These are phyloP conservation scores for Drosophila teissieri DNA, from an alignment of 1,140 invertebrate genomes.

Conservation along the genomic window DNA sequence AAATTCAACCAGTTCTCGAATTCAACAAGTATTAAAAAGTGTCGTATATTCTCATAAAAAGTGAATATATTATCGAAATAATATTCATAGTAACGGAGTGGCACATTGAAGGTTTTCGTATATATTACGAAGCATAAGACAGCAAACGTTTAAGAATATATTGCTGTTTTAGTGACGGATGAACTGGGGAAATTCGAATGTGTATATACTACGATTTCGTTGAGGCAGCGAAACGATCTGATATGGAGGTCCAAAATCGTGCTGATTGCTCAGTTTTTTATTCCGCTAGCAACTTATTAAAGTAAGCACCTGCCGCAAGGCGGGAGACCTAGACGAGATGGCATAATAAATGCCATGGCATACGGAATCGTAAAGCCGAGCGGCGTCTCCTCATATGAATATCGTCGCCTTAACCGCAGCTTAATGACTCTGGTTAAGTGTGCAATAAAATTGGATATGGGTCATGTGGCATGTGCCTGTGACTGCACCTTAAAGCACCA, in stretches of 20 bases:
- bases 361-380: constrained; percentile 32
- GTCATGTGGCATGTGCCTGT: constrained; percentile 55
- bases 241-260: constrained; percentile 33
- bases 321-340: constrained; percentile 7
- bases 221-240: constrained; percentile 37
- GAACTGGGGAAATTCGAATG: neutral
- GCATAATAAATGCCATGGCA: neutral
- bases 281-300: constrained; percentile 32
- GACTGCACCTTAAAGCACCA: constrained; percentile 15
- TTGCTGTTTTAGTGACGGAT: constrained; percentile 8
- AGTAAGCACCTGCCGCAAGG: constrained; percentile 32
- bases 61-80: too few relatives aligned
- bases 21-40: too few relatives aligned
- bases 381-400: constrained; percentile 45
- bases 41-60: too few relatives aligned
- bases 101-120: neutral
- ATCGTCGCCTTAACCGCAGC: constrained; percentile 50
- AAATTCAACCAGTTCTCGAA: too few relatives aligned
- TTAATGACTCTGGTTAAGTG: constrained; percentile 45
- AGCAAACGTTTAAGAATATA: neutral
- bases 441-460: constrained; percentile 55
- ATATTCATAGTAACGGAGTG: neutral
- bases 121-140: neutral
- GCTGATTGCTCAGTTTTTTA: constrained; percentile 54
- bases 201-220: neutral